These are phyloP conservation scores for Microplitis mediator DNA, from an alignment of 1,140 invertebrate genomes.

Conservation along the genomic window DNA sequence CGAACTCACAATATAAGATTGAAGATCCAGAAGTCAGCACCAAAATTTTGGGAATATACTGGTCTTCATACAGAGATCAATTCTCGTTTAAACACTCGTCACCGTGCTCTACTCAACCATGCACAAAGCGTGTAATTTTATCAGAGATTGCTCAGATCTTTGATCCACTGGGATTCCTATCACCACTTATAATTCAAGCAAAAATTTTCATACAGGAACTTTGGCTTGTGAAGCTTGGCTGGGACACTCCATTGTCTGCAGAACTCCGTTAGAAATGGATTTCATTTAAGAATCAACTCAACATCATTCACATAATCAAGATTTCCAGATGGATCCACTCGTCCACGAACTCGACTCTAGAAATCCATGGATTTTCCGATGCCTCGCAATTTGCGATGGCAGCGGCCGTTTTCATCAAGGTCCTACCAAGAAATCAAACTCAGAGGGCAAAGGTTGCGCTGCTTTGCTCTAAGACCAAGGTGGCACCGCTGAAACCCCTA, in stretches of 20 bases:
- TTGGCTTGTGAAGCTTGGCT: conserved; percentile 29
- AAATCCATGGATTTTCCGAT: conserved; percentile 40
- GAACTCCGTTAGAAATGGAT: conserved; percentile 3
- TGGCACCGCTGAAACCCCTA: no score
- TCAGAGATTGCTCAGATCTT: conserved; percentile 8
- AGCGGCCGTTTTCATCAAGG: conserved; percentile 26
- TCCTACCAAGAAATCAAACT: neutral
- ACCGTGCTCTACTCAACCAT: neutral
- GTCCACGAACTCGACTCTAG: conserved; percentile 5
- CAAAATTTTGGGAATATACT: no score
- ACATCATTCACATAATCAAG: no score
- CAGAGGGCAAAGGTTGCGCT: neutral
- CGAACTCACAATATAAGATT: no score
- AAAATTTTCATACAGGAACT: conserved; percentile 32
- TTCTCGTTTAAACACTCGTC: no score
- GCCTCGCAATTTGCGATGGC: conserved; percentile 34
- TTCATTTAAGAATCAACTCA: conserved; percentile 19
- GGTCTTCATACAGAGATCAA: no score
- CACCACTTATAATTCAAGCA: conserved; percentile 23
- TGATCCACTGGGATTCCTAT: conserved; percentile 14
- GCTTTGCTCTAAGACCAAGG: no score
- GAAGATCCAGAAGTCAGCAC: no score
- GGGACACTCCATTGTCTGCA: conserved; percentile 28
- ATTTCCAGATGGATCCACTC: no score
- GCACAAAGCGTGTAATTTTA: neutral